A percentile compares a stretch with the other conserved stretches of the same genome.
phyloP scores from a whole-genome alignment of 2,113 vertebrate species.

The Psammodynastes pulverulentus region DNA sequence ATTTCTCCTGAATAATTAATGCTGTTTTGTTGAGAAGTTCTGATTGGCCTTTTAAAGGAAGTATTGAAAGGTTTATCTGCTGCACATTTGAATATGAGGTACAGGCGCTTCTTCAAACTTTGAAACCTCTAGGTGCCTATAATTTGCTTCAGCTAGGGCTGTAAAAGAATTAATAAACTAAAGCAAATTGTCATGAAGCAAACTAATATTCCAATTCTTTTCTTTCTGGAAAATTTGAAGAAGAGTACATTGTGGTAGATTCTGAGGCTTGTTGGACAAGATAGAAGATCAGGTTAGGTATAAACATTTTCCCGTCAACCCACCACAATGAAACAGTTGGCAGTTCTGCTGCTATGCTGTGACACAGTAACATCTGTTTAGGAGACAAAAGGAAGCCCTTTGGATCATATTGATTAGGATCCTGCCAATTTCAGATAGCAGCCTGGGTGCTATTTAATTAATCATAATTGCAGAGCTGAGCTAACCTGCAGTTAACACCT shows the following conservation, averaged over 20 bases:
- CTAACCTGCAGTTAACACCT: neutral
- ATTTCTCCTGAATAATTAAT: neutral
- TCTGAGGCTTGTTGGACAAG: neutral
- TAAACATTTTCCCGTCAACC: neutral
- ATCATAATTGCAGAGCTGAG: neutral
- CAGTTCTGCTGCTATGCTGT: neutral
- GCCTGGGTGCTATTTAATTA: neutral
- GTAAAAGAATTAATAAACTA: neutral
- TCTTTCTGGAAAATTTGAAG: neutral
- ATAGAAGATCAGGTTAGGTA: neutral
- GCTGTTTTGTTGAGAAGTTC: neutral
- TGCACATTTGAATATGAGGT: neutral
- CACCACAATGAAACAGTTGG: fast-evolving
- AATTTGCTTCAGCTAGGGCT: neutral
- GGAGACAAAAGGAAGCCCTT: neutral
- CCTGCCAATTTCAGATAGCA: neutral
- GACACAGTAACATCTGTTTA: fast-evolving
- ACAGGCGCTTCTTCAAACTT: neutral
- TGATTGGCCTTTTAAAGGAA: neutral
- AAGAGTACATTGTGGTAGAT: neutral
- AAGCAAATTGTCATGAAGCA: neutral
- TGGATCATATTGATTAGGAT: neutral
- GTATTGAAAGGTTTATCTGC: neutral
- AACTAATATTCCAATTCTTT: neutral
- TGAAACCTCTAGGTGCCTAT: neutral